A percentile compares a stretch with the other conserved stretches of the same genome.
These are phyloP conservation scores for Linurgus olivaceus DNA, from an alignment of 2,797 vertebrate species.

Conservation along the genomic window DNA sequence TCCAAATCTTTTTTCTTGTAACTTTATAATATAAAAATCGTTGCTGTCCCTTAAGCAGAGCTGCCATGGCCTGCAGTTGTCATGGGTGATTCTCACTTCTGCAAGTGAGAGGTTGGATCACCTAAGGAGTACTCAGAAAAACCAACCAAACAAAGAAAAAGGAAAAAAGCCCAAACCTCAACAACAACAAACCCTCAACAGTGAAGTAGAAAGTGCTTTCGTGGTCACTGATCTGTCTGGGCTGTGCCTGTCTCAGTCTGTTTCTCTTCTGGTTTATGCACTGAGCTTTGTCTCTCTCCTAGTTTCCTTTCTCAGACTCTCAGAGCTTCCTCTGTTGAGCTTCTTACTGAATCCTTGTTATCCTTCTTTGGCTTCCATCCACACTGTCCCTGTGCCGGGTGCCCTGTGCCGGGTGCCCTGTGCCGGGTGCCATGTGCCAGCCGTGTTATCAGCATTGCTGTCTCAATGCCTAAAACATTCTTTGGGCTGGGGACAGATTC, in stretches of 20 bases:
- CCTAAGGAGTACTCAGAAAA: not conserved
- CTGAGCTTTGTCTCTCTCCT: not conserved
- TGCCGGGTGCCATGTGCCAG: not conserved
- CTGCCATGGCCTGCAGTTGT: not conserved
- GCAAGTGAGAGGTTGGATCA: not conserved
- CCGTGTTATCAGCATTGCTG: fast-evolving
- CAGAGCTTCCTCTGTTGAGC: conserved; percentile 34
- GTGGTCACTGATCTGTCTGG: not conserved
- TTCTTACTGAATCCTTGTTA: not conserved
- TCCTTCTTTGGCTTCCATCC: not conserved
- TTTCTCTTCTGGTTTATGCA: conserved; percentile 13
- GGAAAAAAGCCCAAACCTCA: not conserved
- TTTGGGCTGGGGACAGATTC: fast-evolving
- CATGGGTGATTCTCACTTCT: not conserved
- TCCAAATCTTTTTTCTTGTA: not conserved
- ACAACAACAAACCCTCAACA: not conserved
- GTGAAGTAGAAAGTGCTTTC: not conserved
- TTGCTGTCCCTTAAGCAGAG: not conserved
- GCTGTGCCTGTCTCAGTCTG: not conserved
- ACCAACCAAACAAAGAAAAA: not conserved
- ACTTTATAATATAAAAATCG: not conserved
- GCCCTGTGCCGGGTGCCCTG: not conserved
- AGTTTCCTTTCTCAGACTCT: not conserved
- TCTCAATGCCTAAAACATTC: fast-evolving
- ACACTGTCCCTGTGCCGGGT: fast-evolving